Base-by-base conservation (phyloP, 2,797 vertebrate species). In the Halcyon chelicuti region DNA sequence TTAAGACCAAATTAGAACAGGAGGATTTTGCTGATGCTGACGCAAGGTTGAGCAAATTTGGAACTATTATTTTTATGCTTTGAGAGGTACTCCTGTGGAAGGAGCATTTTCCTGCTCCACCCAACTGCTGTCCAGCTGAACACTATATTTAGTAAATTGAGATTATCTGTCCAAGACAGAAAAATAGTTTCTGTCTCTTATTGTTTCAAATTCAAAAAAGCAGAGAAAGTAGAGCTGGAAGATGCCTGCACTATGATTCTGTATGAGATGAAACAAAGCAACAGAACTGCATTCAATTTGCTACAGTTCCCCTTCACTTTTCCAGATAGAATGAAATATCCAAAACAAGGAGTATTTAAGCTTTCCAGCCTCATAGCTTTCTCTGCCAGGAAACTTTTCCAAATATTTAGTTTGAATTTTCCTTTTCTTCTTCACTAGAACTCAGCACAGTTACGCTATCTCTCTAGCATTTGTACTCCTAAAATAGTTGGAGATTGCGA, bases 91-190 rank as follows among this genome's bases (percentile, higher is more conserved):
- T 96, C 52, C 31, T 12, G 42, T 90, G 87, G 86, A 94, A 95
- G 91, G 52, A 86, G 55, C 84, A 33, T 78, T 94, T 97, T 97
- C 95, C 96, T 96, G 96, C 91, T 93, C 94, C 96, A 96, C 96
- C 93, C 96, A 90, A 33, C 44, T 81, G 60, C 93, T 94, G 73
- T 96, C 94, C 93, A 90, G 94, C 70, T 88, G 88, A 94, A 81
- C 51, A 39, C 90, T 96, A 90, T 96, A 86, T 82, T 94, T 95
- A 96, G 94, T 70, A 86, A 81, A 93, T 57, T 7, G 39, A 87
- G 82, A 93, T 90, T 95, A 93, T 88, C 87, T 93, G 82, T 66
- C 65, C 85, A 94, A 90, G 76, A 94, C 73, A 96, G 76, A 96
- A 93, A 86, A 95, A 86, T 44, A 83, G 76, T 33, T 95, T 94